A percentile compares a stretch with the other conserved stretches of the same genome.
These are phyloP conservation scores for Peromyscus maniculatus DNA, from an alignment of 2,113 vertebrate species.

Conservation along the genomic window DNA sequence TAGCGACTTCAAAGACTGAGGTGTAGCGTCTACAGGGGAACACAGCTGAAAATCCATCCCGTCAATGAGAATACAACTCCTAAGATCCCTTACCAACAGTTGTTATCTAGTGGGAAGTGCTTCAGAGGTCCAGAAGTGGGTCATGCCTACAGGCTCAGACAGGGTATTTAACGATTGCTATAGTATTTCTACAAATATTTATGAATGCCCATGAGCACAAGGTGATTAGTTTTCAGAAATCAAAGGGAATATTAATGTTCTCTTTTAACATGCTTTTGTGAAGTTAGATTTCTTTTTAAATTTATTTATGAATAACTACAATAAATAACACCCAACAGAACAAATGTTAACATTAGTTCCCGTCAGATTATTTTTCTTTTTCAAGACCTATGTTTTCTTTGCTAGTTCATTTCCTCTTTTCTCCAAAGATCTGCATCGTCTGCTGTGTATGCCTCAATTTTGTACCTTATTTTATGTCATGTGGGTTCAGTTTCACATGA, in stretches of 20 bases:
- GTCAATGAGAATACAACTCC: neutral
- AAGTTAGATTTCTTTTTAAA: neutral
- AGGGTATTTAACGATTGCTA: neutral
- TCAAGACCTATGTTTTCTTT: neutral
- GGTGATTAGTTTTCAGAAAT: conserved; percentile 4
- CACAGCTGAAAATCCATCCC: neutral
- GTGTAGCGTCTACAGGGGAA: neutral
- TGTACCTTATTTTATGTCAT: neutral
- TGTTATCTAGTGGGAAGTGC: neutral
- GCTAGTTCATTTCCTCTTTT: neutral
- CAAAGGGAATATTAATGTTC: conserved; percentile 12
- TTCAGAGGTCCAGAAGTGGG: neutral
- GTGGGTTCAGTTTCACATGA: neutral
- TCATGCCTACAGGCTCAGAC: neutral
- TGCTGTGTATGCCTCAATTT: neutral
- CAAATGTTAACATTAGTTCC: conserved; percentile 45
- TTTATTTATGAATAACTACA: conserved; percentile 27
- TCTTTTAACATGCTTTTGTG: neutral
- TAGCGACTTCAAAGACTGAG: conserved; percentile 45
- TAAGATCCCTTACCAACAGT: neutral
- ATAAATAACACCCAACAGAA: conserved; percentile 27
- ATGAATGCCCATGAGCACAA: neutral
- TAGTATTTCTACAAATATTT: conserved; percentile 59
- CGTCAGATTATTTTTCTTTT: neutral
- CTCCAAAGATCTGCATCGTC: neutral